A percentile compares a stretch with the other conserved stretches of the same genome.
These are phyloP conservation scores for Drosophila acutilabella DNA, from an alignment of 2,888 invertebrate species.

Conservation along the genomic window DNA sequence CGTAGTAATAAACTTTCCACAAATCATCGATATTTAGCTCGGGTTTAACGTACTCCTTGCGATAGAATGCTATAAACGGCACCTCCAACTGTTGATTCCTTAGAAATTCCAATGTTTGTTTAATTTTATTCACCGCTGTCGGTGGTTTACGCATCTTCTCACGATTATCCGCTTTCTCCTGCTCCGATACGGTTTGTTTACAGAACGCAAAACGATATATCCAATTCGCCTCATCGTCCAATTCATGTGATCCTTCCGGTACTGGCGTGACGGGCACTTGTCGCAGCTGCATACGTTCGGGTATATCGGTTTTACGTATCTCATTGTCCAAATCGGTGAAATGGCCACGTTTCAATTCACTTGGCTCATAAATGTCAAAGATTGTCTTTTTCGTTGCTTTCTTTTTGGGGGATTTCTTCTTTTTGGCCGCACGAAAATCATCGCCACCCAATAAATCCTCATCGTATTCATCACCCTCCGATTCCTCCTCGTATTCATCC, in stretches of 20 bases:
- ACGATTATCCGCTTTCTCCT: slow-evolving; percentile 85
- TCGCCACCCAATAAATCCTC: slow-evolving; percentile 89
- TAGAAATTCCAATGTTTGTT: slow-evolving; percentile 97
- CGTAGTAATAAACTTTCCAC: slow-evolving; percentile 98
- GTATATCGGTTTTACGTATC: slow-evolving; percentile 94
- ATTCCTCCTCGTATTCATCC: slow-evolving; percentile 91
- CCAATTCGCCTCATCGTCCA: slow-evolving; percentile 98
- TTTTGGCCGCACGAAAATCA: slow-evolving; percentile 87
- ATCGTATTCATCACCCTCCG: slow-evolving; percentile 91
- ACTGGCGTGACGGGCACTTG: slow-evolving; percentile 94
- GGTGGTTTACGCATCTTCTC: slow-evolving; percentile 88
- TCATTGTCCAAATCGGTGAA: slow-evolving; percentile 97
- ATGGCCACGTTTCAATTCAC: slow-evolving; percentile 97
- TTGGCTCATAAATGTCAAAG: slow-evolving; percentile 98
- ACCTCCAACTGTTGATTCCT: slow-evolving; percentile 97
- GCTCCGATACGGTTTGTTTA: slow-evolving; percentile 92
- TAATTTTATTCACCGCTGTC: slow-evolving; percentile 93
- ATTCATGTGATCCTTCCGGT: slow-evolving; percentile 92
- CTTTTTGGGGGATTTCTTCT: slow-evolving; percentile 91
- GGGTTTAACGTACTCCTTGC: slow-evolving; percentile 98
- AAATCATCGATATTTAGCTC: slow-evolving; percentile 97
- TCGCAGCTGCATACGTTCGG: slow-evolving; percentile 96
- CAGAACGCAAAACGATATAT: slow-evolving; percentile 97
- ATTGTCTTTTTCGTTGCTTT: slow-evolving; percentile 93
- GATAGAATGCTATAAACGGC: slow-evolving; percentile 99